These are phyloP conservation scores for Scyliorhinus canicula DNA, from an alignment of 2,797 vertebrate species.

Conservation along the genomic window DNA sequence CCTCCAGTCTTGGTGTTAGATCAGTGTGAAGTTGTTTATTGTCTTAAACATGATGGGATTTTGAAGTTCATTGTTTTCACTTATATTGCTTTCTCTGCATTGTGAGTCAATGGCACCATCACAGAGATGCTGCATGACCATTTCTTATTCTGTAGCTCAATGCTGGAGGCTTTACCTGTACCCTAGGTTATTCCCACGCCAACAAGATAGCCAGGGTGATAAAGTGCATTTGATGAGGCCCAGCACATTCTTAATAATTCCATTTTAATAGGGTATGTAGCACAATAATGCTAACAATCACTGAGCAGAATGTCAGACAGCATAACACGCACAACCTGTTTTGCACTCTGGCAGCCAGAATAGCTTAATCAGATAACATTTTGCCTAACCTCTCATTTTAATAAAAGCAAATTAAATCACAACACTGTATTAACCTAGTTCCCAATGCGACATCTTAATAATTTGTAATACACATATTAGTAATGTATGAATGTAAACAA, in stretches of 20 bases:
- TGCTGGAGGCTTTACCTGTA: neutral
- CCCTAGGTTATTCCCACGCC: neutral
- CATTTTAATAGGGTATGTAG: neutral
- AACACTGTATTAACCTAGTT: neutral
- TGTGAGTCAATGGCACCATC: neutral
- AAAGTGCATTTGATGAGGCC: neutral
- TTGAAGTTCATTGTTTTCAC: neutral
- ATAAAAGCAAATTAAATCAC: conserved; percentile 3
- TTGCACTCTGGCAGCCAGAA: neutral
- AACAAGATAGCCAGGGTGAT: neutral
- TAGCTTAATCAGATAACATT: neutral
- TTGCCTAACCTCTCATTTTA: neutral
- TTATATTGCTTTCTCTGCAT: conserved; percentile 16
- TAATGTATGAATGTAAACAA: neutral
- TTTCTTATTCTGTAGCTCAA: neutral
- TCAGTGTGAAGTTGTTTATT: conserved; percentile 1
- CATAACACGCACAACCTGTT: neutral
- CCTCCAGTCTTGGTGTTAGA: neutral
- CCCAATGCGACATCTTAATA: neutral
- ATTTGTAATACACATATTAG: neutral
- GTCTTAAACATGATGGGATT: too few relatives aligned
- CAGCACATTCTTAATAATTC: neutral
- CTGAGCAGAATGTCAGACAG: neutral
- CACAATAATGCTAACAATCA: neutral
- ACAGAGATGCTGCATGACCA: neutral